Percentiles rank a stretch among this genome's conserved stretches.
Conservation (phyloP, 2,113 vertebrate genomes). For the Camelus dromedarius region DNA sequence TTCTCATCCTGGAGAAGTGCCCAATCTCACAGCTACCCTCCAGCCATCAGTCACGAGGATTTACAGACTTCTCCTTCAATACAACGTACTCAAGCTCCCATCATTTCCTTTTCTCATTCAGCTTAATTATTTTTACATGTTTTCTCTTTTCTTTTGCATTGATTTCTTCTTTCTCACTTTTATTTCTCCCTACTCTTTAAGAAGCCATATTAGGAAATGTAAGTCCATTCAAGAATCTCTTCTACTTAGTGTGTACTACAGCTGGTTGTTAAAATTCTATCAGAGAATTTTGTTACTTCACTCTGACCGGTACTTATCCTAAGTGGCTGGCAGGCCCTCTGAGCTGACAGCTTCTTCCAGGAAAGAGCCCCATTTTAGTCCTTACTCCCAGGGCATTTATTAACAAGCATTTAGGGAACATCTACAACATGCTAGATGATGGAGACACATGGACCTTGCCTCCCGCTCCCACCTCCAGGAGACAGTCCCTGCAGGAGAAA, state of each 20-base stretch:
- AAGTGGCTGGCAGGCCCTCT: neutral
- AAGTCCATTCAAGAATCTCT: neutral
- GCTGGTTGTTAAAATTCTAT: rapidly evolving
- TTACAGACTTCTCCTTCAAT: neutral
- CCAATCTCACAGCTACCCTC: neutral
- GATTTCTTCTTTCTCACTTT: neutral
- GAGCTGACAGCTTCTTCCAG: neutral
- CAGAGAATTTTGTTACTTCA: neutral
- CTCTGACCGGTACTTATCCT: rapidly evolving
- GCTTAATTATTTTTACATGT: neutral
- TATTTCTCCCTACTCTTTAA: neutral
- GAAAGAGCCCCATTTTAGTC: neutral
- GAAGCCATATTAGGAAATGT: neutral
- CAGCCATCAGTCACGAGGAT: neutral
- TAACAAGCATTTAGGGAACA: neutral
- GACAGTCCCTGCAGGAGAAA: neutral
- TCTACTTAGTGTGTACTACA: no score
- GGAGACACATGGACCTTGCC: neutral
- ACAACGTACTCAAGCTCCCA: neutral
- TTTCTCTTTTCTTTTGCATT: neutral
- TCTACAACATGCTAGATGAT: no score
- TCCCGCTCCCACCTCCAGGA: neutral
- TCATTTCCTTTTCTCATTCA: neutral
- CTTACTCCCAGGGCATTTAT: neutral
- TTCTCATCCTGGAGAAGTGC: neutral